phyloP scores from a whole-genome alignment of 2,113 vertebrate genomes.

The Paralichthys olivaceus region DNA sequence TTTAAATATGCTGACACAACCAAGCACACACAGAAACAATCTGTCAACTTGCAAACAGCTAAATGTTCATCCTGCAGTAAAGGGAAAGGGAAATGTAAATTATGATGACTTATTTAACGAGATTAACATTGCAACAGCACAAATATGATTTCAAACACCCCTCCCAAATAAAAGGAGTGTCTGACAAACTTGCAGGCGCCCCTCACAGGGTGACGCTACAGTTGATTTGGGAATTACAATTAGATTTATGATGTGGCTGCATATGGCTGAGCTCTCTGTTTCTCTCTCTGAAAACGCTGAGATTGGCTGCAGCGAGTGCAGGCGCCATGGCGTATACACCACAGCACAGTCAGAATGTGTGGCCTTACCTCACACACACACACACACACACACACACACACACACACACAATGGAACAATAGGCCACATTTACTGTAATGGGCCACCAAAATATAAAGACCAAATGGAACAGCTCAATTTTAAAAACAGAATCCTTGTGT shows the following conservation, averaged over 20 bases:
- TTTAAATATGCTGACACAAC: slow-evolving; percentile 1
- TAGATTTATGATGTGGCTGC: slow-evolving; percentile 86
- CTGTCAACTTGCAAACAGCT: slow-evolving; percentile 62
- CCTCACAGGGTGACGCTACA: slow-evolving; percentile 74
- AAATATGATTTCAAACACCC: slow-evolving; percentile 70
- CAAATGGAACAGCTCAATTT: slow-evolving; percentile 61
- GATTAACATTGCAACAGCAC: slow-evolving; percentile 80
- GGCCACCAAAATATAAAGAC: slow-evolving; percentile 69
- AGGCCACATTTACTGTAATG: slow-evolving; percentile 71
- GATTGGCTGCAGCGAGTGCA: slow-evolving; percentile 64
- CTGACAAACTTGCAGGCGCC: slow-evolving; percentile 71
- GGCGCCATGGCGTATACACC: slow-evolving; percentile 73
- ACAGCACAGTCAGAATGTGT: slow-evolving; percentile 65
- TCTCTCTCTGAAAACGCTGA: slow-evolving; percentile 59
- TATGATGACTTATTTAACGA: slow-evolving; percentile 75
- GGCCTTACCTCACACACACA: slow-evolving; percentile 61
- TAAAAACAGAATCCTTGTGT: slow-evolving; percentile 67
- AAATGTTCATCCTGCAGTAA: slow-evolving; percentile 83
- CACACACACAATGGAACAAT: slow-evolving; percentile 67
- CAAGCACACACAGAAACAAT: slow-evolving; percentile 11
- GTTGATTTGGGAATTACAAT: slow-evolving; percentile 86
- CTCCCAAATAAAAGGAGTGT: slow-evolving; percentile 69
- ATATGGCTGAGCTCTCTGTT: slow-evolving; percentile 85
- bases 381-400: slow-evolving; percentile 36
- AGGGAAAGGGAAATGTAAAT: slow-evolving; percentile 85